phyloP scores from a whole-genome alignment of 2,888 invertebrate genomes.

The Matsumyia berberina region DNA sequence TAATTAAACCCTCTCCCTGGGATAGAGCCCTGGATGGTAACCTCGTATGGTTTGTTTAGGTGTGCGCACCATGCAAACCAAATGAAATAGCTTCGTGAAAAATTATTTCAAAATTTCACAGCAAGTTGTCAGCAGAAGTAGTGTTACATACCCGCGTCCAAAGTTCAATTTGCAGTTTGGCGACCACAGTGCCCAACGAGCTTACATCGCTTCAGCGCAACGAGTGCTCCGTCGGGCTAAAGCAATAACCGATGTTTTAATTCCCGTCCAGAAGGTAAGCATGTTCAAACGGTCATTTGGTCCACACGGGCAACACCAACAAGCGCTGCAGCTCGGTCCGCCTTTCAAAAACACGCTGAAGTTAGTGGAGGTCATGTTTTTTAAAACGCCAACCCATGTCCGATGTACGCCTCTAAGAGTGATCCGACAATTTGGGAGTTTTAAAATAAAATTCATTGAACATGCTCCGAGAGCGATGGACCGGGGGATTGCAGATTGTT shows the following conservation, averaged over 20 bases:
- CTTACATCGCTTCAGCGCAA: neutral
- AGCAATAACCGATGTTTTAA: slow-evolving; percentile 71
- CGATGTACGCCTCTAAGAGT: neutral
- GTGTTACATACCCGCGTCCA: slow-evolving; percentile 3
- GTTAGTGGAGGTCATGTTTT: slow-evolving; percentile 32
- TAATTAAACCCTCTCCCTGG: slow-evolving; percentile 55
- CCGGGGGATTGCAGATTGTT: neutral
- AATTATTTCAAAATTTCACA: slow-evolving; percentile 65
- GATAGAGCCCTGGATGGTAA: neutral
- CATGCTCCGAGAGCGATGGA: slow-evolving; percentile 15
- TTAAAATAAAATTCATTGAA: slow-evolving; percentile 68
- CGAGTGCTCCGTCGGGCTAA: slow-evolving; percentile 12
- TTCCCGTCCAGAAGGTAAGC: slow-evolving; percentile 66
- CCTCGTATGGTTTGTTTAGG: neutral
- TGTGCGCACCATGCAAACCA: neutral
- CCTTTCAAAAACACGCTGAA: slow-evolving; percentile 30
- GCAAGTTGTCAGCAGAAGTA: slow-evolving; percentile 38
- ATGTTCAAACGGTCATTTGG: slow-evolving; percentile 44
- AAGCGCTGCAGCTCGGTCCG: slow-evolving; percentile 10
- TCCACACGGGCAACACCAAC: slow-evolving; percentile 9
- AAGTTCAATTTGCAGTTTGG: slow-evolving; percentile 52
- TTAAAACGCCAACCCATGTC: slow-evolving; percentile 19
- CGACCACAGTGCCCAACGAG: slow-evolving; percentile 38
- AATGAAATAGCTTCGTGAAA: slow-evolving; percentile 17
- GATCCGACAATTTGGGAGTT: slow-evolving; percentile 49